Conservation (phyloP, 2,797 vertebrate species). For the Babyrousa celebensis region DNA sequence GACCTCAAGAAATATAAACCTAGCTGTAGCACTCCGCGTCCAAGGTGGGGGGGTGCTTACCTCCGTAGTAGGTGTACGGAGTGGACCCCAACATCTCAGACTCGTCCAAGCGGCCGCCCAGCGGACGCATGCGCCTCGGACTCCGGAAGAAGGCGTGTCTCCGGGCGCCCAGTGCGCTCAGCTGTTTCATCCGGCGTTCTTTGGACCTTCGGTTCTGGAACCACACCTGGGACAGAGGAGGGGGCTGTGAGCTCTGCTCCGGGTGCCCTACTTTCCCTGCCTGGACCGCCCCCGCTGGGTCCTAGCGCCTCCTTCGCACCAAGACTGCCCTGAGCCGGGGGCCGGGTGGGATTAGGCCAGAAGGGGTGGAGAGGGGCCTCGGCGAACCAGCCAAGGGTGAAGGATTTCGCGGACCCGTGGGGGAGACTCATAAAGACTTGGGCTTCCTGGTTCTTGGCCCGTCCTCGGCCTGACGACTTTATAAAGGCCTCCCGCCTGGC, state of each 20-base stretch:
- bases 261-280: background rate
- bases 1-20: background rate
- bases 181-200: slow-evolving; percentile 98
- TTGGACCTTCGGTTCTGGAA: slow-evolving; percentile 99
- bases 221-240: slow-evolving; percentile 94
- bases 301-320: slow-evolving; percentile 63
- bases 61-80: slow-evolving; percentile 98
- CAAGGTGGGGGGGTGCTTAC: slow-evolving; percentile 87
- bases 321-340: slow-evolving; percentile 17
- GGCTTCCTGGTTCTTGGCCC: slow-evolving; percentile 73
- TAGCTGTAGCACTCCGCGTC: too few species aligned
- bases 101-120: slow-evolving; percentile 94
- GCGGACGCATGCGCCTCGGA: slow-evolving; percentile 96
- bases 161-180: slow-evolving; percentile 95
- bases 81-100: slow-evolving; percentile 95
- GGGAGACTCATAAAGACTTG: slow-evolving; percentile 84
- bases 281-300: slow-evolving; percentile 56
- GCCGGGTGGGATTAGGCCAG: slow-evolving; percentile 77
- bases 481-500: slow-evolving; percentile 78
- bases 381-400: slow-evolving; percentile 84
- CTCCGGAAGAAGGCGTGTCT: slow-evolving; percentile 98
- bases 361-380: slow-evolving; percentile 80
- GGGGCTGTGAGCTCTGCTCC: background rate
- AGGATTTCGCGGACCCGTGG: slow-evolving; percentile 87
- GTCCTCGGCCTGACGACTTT: slow-evolving; percentile 82